Percentiles rank a stretch among this genome's conserved stretches.
Conservation (phyloP, 1,140 invertebrate species). For the Adoxophyes honmai region DNA sequence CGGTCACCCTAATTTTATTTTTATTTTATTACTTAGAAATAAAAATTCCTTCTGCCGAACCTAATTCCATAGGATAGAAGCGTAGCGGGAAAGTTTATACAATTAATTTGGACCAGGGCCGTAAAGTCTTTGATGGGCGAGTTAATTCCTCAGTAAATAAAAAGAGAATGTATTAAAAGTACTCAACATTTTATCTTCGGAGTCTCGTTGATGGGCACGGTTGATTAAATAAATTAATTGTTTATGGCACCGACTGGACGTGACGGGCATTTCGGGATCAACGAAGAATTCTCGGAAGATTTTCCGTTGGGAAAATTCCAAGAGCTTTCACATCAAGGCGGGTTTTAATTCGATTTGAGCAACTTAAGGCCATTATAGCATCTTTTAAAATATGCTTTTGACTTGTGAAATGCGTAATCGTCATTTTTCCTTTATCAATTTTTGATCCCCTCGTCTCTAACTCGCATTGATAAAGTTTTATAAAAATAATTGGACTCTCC, state of each 20-base stretch:
- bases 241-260: constrained; percentile 29
- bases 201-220: constrained; percentile 9
- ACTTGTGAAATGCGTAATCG: too few species aligned
- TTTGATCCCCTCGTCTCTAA: too few species aligned
- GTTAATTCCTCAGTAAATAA: constrained; percentile 11
- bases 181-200: constrained; percentile 17
- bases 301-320: background rate
- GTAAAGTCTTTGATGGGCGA: constrained; percentile 2
- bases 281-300: background rate
- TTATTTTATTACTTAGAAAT: too few species aligned
- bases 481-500: too few species aligned
- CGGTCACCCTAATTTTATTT: too few species aligned
- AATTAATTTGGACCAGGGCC: background rate
- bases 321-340: background rate
- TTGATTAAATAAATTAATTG: constrained; percentile 48
- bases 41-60: too few species aligned
- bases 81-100: too few species aligned
- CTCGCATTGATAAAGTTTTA: too few species aligned
- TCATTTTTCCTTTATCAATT: too few species aligned
- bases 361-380: background rate
- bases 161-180: constrained; percentile 6
- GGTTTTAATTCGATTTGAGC: background rate
- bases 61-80: too few species aligned
- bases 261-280: constrained; percentile 27
- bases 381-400: too few species aligned